Percentiles rank a stretch among this genome's conserved stretches.
Conservation (phyloP, 2,113 vertebrate species). For the Nothobranchius kuhntae region DNA sequence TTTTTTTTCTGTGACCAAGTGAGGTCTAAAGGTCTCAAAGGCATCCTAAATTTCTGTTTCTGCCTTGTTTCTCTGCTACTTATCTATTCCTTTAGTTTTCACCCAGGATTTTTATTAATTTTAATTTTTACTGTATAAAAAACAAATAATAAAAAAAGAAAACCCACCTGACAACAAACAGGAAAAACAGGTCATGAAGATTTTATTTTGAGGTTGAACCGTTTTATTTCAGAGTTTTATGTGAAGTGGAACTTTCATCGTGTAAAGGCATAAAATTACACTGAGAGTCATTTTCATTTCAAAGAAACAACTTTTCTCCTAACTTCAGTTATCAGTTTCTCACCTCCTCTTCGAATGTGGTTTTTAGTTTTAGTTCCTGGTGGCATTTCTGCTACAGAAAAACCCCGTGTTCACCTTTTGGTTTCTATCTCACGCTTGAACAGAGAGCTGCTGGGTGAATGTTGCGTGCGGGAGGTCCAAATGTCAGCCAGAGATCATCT, state of each 20-base stretch:
- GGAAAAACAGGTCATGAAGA: no score
- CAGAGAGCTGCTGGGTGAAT: constrained; percentile 16
- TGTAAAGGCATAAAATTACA: background rate
- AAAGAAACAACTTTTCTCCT: constrained; percentile 22
- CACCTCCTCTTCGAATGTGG: constrained; percentile 27
- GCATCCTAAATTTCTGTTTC: no score
- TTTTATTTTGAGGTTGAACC: background rate
- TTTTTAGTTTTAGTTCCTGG: constrained; percentile 42
- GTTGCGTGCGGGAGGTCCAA: background rate
- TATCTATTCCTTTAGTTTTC: background rate
- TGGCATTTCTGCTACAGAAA: background rate
- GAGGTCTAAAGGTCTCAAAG: no score
- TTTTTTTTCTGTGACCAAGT: no score
- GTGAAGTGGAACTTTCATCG: background rate
- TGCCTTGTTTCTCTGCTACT: background rate
- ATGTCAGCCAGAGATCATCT: constrained; percentile 12
- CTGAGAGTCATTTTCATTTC: constrained; percentile 7
- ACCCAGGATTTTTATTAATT: background rate
- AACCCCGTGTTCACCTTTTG: background rate
- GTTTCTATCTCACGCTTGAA: constrained; percentile 17
- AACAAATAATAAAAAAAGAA: no score
- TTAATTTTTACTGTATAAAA: background rate
- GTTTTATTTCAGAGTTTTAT: background rate
- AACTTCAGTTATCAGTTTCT: constrained; percentile 2
- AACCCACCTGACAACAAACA: no score